Evolutionary conservation across 2,113 vertebrate genomes (phyloP), one percentile per base, ranked within the genome.

Genomic region (Grantiella picta): DNA sequence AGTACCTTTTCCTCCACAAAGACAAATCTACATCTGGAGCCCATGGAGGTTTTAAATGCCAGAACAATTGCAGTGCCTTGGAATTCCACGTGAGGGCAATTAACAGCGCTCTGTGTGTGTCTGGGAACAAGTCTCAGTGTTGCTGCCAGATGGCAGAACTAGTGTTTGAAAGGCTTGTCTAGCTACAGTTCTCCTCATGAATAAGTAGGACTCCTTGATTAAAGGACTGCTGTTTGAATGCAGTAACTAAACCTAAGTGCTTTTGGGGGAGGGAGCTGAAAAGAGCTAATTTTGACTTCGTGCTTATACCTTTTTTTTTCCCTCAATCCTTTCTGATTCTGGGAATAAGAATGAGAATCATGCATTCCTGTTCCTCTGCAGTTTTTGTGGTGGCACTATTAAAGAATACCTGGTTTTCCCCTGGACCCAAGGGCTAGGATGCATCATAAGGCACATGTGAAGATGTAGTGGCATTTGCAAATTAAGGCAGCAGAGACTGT

Each of bases 191-290:
- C 52, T 73, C 64, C 86, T 95, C 60, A 59, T 93, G 92, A 95
- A 91, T 93, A 94, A 96, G 70, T 89, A 90, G 92, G 85, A 73
- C 82, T 89, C 83, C 45, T 90, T 97, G 94, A 95, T 97, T 96
- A 96, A 94, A 96, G 82, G 82, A 60, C 90, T 95, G 71, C 79
- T 90, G 54, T 89, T 95, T 90, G 69, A 90, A 92, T 89, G 86
- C 64, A 56, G 60, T 73, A 94, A 68, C 79, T 86, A 86, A 92
- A 88, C 68, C 82, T n/a, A 76, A 82, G 36, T 52, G 31, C 57
- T 90, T 93, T 65, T 71, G 15, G 47, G 22, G 82, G 64, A 86
- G 90, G 75, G 68, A 91, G 47, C 40, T 94, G 76, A 90, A 77
- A 93, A 38, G 86, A 89, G 49, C 65, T 94, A 29, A 75, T 94